Percentiles rank a stretch among this genome's conserved stretches.
Conservation (phyloP, 2,797 vertebrate genomes). For the Sciurus carolinensis region DNA sequence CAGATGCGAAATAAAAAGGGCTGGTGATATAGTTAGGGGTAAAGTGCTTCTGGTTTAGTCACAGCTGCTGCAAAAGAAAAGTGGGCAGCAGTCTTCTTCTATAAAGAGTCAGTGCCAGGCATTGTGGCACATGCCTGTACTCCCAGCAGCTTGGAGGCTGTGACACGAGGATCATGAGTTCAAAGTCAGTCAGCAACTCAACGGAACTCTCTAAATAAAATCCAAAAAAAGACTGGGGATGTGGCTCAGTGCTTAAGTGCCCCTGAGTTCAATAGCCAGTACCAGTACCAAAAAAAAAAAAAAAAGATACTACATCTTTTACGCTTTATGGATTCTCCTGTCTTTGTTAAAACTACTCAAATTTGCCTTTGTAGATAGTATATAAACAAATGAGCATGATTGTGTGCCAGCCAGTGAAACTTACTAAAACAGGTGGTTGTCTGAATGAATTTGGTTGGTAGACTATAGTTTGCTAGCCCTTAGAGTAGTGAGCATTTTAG, state of each 20-base stretch:
- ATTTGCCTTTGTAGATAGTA: not conserved
- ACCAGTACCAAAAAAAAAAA: too few relatives aligned
- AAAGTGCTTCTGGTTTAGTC: too few relatives aligned
- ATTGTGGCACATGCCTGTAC: too few relatives aligned
- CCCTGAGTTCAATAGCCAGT: too few relatives aligned
- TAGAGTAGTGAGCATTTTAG: conserved; percentile 10
- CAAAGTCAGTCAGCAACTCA: too few relatives aligned
- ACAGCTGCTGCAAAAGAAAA: not conserved
- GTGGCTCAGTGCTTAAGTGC: too few relatives aligned
- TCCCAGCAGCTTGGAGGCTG: too few relatives aligned
- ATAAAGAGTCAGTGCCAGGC: not conserved
- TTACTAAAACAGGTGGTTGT: not conserved
- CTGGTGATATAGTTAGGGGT: too few relatives aligned
- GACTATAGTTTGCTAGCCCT: not conserved
- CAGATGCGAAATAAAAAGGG: too few relatives aligned
- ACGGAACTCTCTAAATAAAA: too few relatives aligned
- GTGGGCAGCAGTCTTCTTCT: not conserved
- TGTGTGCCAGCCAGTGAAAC: not conserved
- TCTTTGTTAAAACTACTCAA: not conserved
- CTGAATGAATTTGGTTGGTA: not conserved
- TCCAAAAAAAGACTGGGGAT: too few relatives aligned
- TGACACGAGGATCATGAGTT: too few relatives aligned
- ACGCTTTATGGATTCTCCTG: not conserved
- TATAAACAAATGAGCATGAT: not conserved
- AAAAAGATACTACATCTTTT: not conserved